Percentiles rank a stretch among this genome's conserved stretches.
Conservation (phyloP, 2,888 invertebrate genomes). For the Corbicula japonica region DNA sequence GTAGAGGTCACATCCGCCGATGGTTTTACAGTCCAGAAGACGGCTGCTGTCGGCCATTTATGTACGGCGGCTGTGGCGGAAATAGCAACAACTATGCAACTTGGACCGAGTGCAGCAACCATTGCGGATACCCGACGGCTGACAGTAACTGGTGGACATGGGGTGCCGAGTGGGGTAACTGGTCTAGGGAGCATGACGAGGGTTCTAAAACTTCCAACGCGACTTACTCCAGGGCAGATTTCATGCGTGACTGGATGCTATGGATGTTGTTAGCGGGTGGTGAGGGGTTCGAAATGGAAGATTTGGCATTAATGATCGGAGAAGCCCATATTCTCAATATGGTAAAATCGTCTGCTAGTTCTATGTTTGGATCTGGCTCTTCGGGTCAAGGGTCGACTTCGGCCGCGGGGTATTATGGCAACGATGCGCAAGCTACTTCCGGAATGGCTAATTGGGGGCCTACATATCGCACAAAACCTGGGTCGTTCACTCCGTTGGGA, state of each 20-base stretch:
- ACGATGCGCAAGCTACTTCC: slow-evolving; percentile 1
- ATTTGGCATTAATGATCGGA: slow-evolving; percentile 34
- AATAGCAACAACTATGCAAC: slow-evolving; percentile 53
- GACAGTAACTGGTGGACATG: slow-evolving; percentile 55
- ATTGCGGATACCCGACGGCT: slow-evolving; percentile 50
- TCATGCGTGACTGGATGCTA: slow-evolving; percentile 59
- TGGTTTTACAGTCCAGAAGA: slow-evolving; percentile 61
- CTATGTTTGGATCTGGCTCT: background rate
- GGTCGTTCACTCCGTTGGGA: slow-evolving; percentile 54
- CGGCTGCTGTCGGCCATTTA: slow-evolving; percentile 59
- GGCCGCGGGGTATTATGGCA: background rate
- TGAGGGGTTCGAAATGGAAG: slow-evolving; percentile 51
- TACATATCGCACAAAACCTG: slow-evolving; percentile 14
- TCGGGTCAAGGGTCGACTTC: background rate
- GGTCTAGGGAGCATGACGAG: background rate
- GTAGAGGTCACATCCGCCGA: slow-evolving; percentile 52
- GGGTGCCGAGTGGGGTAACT: slow-evolving; percentile 45
- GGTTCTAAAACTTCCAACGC: background rate
- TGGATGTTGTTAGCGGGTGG: slow-evolving; percentile 39
- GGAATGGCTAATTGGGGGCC: slow-evolving; percentile 26
- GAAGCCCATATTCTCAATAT: slow-evolving; percentile 37
- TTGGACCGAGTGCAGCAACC: slow-evolving; percentile 56
- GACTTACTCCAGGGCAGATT: slow-evolving; percentile 36
- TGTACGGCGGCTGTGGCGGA: slow-evolving; percentile 68
- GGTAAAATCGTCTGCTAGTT: too few species aligned